These are phyloP conservation scores for Borostomias antarcticus DNA, from an alignment of 2,797 vertebrate genomes.

Conservation along the genomic window DNA sequence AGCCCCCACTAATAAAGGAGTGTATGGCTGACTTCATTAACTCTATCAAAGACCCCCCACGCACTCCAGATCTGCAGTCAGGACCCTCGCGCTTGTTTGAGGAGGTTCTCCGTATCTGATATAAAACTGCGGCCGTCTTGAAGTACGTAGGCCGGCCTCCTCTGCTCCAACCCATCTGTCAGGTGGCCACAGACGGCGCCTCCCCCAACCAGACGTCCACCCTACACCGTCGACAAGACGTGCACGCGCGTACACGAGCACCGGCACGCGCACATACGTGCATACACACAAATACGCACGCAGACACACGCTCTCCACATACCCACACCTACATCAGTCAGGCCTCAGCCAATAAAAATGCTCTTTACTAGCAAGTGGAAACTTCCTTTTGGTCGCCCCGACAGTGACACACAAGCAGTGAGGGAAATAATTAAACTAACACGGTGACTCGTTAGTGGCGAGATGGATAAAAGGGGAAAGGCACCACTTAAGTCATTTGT, in stretches of 20 bases:
- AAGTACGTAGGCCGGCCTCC: slow-evolving; percentile 54
- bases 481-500: slow-evolving; percentile 64
- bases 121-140: slow-evolving; percentile 51
- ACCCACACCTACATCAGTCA: slow-evolving; percentile 66
- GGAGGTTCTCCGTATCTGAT: slow-evolving; percentile 38
- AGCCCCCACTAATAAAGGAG: slow-evolving; percentile 19
- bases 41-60: slow-evolving; percentile 45
- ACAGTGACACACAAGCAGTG: slow-evolving; percentile 64
- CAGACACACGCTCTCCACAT: slow-evolving; percentile 55
- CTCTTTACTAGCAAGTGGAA: slow-evolving; percentile 74
- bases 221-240: neutral
- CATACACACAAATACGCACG: too few species aligned
- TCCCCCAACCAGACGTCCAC: too few species aligned
- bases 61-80: slow-evolving; percentile 34
- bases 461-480: slow-evolving; percentile 50
- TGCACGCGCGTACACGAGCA: too few species aligned
- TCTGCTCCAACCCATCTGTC: slow-evolving; percentile 49
- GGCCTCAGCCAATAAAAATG: slow-evolving; percentile 61
- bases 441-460: slow-evolving; percentile 54
- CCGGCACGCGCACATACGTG: too few species aligned
- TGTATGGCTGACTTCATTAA: slow-evolving; percentile 23
- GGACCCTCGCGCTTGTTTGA: slow-evolving; percentile 17
- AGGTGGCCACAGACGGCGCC: slow-evolving; percentile 45
- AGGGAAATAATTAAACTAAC: slow-evolving; percentile 72
- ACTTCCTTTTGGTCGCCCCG: slow-evolving; percentile 71